These are phyloP conservation scores for Styela plicata DNA, from an alignment of 23 tunicate genomes.

Conservation along the genomic window DNA sequence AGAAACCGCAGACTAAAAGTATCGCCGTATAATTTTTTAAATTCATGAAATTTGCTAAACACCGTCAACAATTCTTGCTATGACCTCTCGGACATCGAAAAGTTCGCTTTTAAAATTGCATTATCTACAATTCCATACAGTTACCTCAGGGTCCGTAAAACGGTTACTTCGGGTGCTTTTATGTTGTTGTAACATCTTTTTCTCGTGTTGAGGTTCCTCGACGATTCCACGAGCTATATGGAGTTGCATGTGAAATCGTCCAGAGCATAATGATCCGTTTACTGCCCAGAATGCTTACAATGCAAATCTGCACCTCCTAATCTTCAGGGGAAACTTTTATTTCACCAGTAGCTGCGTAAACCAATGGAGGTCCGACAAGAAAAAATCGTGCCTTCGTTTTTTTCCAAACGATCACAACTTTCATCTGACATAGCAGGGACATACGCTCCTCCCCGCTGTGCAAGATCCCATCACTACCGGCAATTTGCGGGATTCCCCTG, in stretches of 20 bases:
- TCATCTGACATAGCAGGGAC: slow-evolving; percentile 99
- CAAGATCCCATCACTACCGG: slow-evolving; percentile 98
- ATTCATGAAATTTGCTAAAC: slow-evolving; percentile 90
- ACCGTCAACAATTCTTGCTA: slow-evolving; percentile 92
- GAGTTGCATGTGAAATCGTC: slow-evolving; percentile 86
- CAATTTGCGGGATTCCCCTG: slow-evolving; percentile 94
- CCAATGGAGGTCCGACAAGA: slow-evolving; percentile 98
- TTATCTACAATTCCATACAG: slow-evolving; percentile 94
- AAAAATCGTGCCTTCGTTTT: slow-evolving; percentile 95
- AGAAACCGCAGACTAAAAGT: slow-evolving; percentile 90
- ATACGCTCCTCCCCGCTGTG: slow-evolving; percentile 99
- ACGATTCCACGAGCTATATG: slow-evolving; percentile 82
- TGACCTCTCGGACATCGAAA: slow-evolving; percentile 95
- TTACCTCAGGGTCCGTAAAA: slow-evolving; percentile 75
- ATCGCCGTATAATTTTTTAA: slow-evolving; percentile 87
- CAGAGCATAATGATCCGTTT: slow-evolving; percentile 91
- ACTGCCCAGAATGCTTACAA: slow-evolving; percentile 91
- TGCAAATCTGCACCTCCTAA: slow-evolving; percentile 97
- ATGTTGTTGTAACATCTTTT: slow-evolving; percentile 25
- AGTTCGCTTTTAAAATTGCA: slow-evolving; percentile 71
- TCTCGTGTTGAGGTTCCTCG: slow-evolving; percentile 55
- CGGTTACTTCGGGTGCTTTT: slow-evolving; percentile 57
- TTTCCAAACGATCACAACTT: slow-evolving; percentile 83
- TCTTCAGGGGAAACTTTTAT: slow-evolving; percentile 95
- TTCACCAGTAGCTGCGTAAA: slow-evolving; percentile 97